Conservation (phyloP, 2,888 invertebrate genomes). For the Oegoconia quadripuncta region DNA sequence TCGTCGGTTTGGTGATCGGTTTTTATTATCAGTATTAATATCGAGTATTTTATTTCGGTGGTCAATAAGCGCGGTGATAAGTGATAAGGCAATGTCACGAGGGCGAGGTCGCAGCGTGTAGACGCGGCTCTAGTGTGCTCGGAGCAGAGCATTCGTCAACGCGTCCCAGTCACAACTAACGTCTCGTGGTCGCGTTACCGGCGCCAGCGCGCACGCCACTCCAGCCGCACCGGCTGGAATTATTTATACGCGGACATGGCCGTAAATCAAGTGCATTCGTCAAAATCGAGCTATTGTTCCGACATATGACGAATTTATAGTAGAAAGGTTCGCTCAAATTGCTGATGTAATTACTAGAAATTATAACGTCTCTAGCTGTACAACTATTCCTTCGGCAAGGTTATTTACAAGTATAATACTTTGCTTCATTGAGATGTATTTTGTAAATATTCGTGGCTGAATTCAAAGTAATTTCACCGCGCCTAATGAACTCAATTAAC, state of each 20-base stretch:
- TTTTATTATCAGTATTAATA: conserved; percentile 15
- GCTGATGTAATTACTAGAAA: too few relatives aligned
- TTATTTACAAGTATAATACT: too few relatives aligned
- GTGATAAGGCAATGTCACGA: conserved; percentile 65
- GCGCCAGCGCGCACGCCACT: conserved; percentile 60
- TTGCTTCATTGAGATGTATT: too few relatives aligned
- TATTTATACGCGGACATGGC: conserved; percentile 57
- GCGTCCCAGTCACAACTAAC: conserved; percentile 72
- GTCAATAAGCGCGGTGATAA: conserved; percentile 49
- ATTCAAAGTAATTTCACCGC: too few relatives aligned
- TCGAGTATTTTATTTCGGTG: too few relatives aligned
- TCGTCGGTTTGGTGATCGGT: conserved; percentile 27
- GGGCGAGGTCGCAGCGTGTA: conserved; percentile 53
- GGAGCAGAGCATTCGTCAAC: conserved; percentile 68
- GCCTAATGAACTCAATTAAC: too few relatives aligned
- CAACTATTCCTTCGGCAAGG: too few relatives aligned
- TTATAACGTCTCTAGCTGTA: too few relatives aligned
- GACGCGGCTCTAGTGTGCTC: too few relatives aligned
- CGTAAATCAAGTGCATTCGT: conserved; percentile 51
- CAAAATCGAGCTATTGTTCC: conserved; percentile 43
- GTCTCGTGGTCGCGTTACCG: conserved; percentile 41
- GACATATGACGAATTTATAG: conserved; percentile 21
- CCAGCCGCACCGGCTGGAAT: conserved; percentile 55
- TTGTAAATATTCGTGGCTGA: too few relatives aligned
- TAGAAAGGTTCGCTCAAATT: conserved; percentile 12